These are phyloP conservation scores for Oryzias sinensis DNA, from an alignment of 2,797 vertebrate species.

Conservation along the genomic window DNA sequence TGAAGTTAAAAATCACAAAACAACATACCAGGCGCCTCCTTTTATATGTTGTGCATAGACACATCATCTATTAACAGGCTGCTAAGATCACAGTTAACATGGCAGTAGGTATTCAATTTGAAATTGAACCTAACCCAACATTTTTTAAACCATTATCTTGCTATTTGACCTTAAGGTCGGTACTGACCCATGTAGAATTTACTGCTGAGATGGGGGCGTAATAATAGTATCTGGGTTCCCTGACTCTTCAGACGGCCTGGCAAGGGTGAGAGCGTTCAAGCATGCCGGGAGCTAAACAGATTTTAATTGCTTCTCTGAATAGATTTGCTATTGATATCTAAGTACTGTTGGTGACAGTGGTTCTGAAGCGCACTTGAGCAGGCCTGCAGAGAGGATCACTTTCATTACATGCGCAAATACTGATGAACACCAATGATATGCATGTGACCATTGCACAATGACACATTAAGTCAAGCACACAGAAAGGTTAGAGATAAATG, in stretches of 20 bases:
- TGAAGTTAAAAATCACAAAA: background rate
- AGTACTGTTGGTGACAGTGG: slow-evolving; percentile 55
- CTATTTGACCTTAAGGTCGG: slow-evolving; percentile 42
- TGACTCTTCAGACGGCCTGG: slow-evolving; percentile 58
- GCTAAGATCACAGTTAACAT: slow-evolving; percentile 11
- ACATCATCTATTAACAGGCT: background rate
- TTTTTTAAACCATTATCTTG: slow-evolving; percentile 39
- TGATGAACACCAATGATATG: slow-evolving; percentile 36
- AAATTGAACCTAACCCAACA: slow-evolving; percentile 18
- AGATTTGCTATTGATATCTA: slow-evolving; percentile 70
- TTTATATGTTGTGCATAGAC: background rate
- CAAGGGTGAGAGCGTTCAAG: slow-evolving; percentile 56
- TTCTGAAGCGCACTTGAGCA: slow-evolving; percentile 49
- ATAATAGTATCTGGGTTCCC: slow-evolving; percentile 70
- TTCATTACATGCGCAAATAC: slow-evolving; percentile 22
- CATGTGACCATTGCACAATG: slow-evolving; percentile 42
- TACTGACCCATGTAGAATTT: slow-evolving; percentile 52
- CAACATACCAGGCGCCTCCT: slow-evolving; percentile 2
- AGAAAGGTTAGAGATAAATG: slow-evolving; percentile 59
- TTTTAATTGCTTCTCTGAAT: slow-evolving; percentile 76
- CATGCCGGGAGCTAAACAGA: slow-evolving; percentile 69
- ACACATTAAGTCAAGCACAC: slow-evolving; percentile 46
- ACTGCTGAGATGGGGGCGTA: slow-evolving; percentile 60
- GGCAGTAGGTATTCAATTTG: slow-evolving; percentile 13
- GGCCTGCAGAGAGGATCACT: slow-evolving; percentile 37